These are phyloP conservation scores for Gymnorhina tibicen DNA, from an alignment of 2,113 vertebrate species.

Conservation along the genomic window DNA sequence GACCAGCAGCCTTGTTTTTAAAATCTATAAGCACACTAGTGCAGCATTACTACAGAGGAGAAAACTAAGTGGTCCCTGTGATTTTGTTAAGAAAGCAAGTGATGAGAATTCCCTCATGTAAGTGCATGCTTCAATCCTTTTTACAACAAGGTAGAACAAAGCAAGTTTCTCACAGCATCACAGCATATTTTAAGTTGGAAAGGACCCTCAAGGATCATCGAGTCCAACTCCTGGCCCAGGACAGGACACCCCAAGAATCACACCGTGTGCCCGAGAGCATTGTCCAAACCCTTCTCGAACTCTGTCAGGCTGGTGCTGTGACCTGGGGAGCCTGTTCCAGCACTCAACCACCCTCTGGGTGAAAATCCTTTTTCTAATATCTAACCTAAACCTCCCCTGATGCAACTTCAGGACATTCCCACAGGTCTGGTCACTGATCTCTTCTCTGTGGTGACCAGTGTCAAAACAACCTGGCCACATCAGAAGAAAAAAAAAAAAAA, in stretches of 20 bases:
- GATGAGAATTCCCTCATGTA: not conserved
- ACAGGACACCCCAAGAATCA: not conserved
- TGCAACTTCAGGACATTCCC: not conserved
- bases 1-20: not conserved
- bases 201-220: accelerated
- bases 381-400: not conserved
- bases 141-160: not conserved
- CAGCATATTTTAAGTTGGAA: not conserved
- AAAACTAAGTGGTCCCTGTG: not conserved
- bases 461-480: not conserved
- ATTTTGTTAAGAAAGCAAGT: not conserved
- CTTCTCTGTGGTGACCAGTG: not conserved
- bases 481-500: not conserved
- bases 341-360: not conserved
- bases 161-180: not conserved
- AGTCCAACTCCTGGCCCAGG: not conserved
- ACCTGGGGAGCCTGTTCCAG: too few relatives aligned
- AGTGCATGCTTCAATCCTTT: not conserved
- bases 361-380: not conserved
- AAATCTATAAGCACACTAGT: not conserved
- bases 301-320: not conserved
- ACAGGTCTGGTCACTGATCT: too few relatives aligned
- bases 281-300: not conserved
- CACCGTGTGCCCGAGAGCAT: not conserved
- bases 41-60: not conserved